phyloP scores from a whole-genome alignment of 2,888 invertebrate genomes.

The Tinea pellionella region DNA sequence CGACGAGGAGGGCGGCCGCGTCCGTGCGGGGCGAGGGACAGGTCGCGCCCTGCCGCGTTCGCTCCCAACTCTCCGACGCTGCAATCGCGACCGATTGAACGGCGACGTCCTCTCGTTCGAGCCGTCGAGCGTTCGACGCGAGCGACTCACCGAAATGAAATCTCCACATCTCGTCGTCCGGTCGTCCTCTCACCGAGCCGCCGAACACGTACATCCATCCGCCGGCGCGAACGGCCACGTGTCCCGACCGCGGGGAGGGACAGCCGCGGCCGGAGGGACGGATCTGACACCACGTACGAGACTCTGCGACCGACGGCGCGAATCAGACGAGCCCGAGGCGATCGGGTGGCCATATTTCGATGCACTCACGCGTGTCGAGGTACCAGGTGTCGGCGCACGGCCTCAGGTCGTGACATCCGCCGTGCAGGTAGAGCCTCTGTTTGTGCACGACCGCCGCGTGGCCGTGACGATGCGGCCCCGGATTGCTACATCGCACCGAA shows the following conservation, averaged over 20 bases:
- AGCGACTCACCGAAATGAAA: conserved; percentile 79
- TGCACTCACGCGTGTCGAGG: conserved; percentile 75
- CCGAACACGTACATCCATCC: conserved; percentile 85
- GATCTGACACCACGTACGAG: conserved; percentile 74
- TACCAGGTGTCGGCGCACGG: conserved; percentile 83
- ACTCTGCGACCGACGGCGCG: conserved; percentile 39
- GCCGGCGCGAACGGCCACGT: conserved; percentile 81
- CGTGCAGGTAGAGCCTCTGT: conserved; percentile 86
- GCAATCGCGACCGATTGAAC: conserved; percentile 15
- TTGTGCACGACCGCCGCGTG: conserved; percentile 86
- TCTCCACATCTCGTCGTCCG: conserved; percentile 83
- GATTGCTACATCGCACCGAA: conserved; percentile 41
- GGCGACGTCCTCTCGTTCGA: background rate
- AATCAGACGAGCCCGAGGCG: conserved; percentile 15
- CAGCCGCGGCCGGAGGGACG: conserved; percentile 70
- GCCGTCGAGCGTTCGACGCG: background rate
- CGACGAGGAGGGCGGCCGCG: conserved; percentile 71
- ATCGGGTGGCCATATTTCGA: too few relatives aligned
- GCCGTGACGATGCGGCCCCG: conserved; percentile 79
- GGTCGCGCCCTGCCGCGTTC: conserved; percentile 71
- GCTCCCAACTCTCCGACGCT: conserved; percentile 83
- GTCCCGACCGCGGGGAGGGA: conserved; percentile 80
- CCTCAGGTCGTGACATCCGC: conserved; percentile 87
- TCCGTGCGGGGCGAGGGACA: conserved; percentile 78
- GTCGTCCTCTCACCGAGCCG: conserved; percentile 78